Evolutionary conservation across 2,113 vertebrate genomes (phyloP).

Genomic region (Oreotragus oreotragus): DNA sequence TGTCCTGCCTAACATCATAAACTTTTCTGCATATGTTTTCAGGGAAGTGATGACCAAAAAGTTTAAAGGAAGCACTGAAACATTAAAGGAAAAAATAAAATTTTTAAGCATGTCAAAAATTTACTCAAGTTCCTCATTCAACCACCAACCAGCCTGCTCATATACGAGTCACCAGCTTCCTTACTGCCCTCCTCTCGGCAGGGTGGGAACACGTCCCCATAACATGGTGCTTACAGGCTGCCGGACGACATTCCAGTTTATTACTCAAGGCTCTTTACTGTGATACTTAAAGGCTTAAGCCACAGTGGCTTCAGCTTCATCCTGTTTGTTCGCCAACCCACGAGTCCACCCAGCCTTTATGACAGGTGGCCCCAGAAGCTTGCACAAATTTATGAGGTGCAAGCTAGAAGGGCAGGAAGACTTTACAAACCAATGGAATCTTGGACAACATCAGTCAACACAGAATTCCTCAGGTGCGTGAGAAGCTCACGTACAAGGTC

Average conservation of each 20-base stretch:
- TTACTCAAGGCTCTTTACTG: neutral
- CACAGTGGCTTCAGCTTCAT: neutral
- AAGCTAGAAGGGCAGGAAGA: neutral
- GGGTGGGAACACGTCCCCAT: neutral
- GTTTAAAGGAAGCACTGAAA: neutral
- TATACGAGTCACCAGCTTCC: neutral
- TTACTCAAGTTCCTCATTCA: neutral
- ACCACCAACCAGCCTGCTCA: neutral
- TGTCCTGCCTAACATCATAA: neutral
- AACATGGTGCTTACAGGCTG: neutral
- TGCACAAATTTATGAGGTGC: neutral
- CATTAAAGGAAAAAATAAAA: neutral
- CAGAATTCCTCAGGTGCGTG: neutral
- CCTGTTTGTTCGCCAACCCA: neutral
- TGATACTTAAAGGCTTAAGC: neutral
- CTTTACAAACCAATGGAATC: neutral
- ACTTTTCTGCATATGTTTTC: neutral
- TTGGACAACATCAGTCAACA: neutral
- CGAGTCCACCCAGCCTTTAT: neutral
- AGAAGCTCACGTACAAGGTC: neutral
- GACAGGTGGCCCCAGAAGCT: neutral
- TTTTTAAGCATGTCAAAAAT: neutral
- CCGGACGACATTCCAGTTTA: constrained; percentile 10
- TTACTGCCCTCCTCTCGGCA: neutral
- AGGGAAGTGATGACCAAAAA: neutral